Conservation (phyloP, 2,797 vertebrate species). For the Phaenicophaeus curvirostris region DNA sequence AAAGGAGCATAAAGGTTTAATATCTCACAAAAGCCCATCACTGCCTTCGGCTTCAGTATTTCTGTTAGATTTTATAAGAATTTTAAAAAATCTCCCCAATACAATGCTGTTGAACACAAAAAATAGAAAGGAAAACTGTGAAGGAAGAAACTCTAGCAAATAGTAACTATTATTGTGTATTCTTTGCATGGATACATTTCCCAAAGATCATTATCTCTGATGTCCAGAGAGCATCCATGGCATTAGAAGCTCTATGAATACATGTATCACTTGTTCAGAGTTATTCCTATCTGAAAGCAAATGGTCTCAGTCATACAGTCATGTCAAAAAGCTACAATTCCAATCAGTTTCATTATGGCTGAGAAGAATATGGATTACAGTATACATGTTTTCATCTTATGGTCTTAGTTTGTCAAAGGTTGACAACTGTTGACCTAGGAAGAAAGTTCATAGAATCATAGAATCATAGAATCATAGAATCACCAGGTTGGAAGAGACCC, state of each 20-base stretch:
- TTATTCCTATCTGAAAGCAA: not conserved
- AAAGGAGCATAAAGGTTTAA: not conserved
- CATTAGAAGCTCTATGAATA: not conserved
- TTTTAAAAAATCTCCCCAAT: not conserved
- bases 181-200: not conserved
- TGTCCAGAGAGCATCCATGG: not conserved
- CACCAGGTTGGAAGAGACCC: too few species aligned
- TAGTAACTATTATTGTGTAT: not conserved
- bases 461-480: too few species aligned
- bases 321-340: not conserved
- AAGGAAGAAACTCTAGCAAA: not conserved
- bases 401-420: not conserved
- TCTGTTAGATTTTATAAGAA: not conserved
- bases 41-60: not conserved
- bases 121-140: not conserved
- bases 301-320: not conserved
- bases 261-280: not conserved
- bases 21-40: not conserved
- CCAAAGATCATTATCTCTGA: not conserved
- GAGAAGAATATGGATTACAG: not conserved
- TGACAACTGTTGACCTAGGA: not conserved
- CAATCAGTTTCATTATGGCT: not conserved
- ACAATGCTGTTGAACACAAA: not conserved
- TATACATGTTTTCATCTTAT: not conserved
- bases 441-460: too few species aligned